Base-by-base conservation (phyloP, 2,888 invertebrate genomes). In the Syritta pipiens region DNA sequence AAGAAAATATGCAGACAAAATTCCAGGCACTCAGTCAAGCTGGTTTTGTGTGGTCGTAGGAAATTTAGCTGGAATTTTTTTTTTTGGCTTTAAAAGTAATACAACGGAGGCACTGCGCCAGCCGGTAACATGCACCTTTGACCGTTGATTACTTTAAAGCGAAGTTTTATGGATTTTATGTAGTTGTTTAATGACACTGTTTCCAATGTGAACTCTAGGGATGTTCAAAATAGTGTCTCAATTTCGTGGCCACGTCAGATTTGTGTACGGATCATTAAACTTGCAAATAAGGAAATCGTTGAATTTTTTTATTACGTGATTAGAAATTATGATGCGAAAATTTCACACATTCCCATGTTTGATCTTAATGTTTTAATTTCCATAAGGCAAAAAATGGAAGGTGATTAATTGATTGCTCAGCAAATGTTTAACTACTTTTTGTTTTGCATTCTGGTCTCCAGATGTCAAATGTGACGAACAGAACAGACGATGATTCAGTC, bases 21-120 rank as follows among this genome's bases (percentile, higher is more conserved):
- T 69, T 69, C 51, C 51, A 60, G 9, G 14, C 68, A 40, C 40
- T 59, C 30, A 17, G 19, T 3, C 12, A 32, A 44, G 59, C 35
- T 42, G 63, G 32, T 55, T 63, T 60, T 37, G 22, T 63, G 24
- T 72, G 62, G 35, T 60, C 12, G 26, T 46, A 46, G 9, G 62
- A 14, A 53, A 28, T 71, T 62, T 46, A 46, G 53, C 62, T 60
- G 59, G 37, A 37, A 17, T n/a, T n/a, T n/a, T n/a, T n/a, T n/a
- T n/a, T n/a, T 37, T 17, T 9, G 37, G 10, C 17, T 14, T 14
- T 10, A 57, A 42, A 42, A 42, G 57, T 28, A 49, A 30, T 53
- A 44, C 44, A 35, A 30, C 35, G 35, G 63, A 40, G 20, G 30
- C 30, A 51, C 14, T 30, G 53, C 19, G 19, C 19, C 17, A 53